Percentiles rank a stretch among this genome's conserved stretches.
These are phyloP conservation scores for Hipposideros armiger DNA, from an alignment of 2,113 vertebrate species.

Conservation along the genomic window DNA sequence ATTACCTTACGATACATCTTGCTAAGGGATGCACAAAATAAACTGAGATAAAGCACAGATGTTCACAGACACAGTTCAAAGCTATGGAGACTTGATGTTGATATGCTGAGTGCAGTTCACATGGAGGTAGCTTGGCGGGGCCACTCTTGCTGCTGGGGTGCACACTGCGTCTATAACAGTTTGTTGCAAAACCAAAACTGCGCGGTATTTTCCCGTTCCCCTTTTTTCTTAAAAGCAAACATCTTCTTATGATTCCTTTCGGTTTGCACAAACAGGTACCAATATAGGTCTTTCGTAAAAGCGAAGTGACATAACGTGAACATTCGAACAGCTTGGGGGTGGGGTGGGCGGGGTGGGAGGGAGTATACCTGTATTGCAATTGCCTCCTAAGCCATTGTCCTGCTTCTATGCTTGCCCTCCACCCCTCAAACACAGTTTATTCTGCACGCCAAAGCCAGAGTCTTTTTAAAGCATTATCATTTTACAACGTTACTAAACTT, in stretches of 20 bases:
- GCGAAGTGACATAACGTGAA: not conserved
- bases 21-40: not conserved
- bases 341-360: too few species aligned
- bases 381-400: not conserved
- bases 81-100: too few species aligned
- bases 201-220: not conserved
- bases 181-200: not conserved
- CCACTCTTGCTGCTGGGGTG: not conserved
- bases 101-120: not conserved
- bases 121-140: not conserved
- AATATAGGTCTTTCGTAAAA: too few species aligned
- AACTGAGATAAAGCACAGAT: not conserved
- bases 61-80: not conserved
- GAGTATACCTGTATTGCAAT: too few species aligned
- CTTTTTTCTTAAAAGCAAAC: not conserved
- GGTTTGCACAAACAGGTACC: not conserved
- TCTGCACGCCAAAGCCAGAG: not conserved
- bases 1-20: not conserved
- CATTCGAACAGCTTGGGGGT: not conserved
- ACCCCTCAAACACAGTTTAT: not conserved
- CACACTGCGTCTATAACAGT: not conserved
- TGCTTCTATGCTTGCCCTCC: not conserved
- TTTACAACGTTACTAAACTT: not conserved
- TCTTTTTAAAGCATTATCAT: not conserved
- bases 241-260: not conserved